These are phyloP conservation scores for Oeneis ivallda DNA, from an alignment of 2,888 invertebrate species.

Conservation along the genomic window DNA sequence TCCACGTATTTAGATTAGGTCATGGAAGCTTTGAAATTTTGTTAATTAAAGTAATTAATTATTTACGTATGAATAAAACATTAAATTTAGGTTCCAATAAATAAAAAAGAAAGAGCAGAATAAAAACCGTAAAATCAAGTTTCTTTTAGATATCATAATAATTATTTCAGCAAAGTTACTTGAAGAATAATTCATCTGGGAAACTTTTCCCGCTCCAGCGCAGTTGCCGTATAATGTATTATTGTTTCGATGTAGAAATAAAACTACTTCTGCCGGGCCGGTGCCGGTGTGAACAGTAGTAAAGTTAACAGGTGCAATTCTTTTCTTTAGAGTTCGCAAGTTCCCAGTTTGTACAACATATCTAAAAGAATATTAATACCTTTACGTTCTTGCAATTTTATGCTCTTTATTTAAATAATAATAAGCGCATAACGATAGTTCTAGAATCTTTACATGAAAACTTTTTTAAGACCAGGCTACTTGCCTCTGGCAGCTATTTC, in stretches of 20 bases:
- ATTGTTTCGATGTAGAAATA: constrained; percentile 26
- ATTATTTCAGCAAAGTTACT: constrained; percentile 3
- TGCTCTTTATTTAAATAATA: background rate
- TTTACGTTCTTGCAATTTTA: background rate
- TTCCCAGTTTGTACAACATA: constrained; percentile 5
- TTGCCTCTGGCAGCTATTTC: background rate
- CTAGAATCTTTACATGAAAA: background rate
- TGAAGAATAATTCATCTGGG: constrained; percentile 10
- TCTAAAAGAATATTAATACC: constrained; percentile 10
- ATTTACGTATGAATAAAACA: too few species aligned
- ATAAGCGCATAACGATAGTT: background rate
- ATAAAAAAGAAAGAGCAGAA: background rate
- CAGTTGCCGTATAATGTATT: constrained; percentile 15
- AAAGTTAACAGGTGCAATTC: constrained; percentile 9
- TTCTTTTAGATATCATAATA: constrained; percentile 4
- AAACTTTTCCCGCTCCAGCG: constrained; percentile 14
- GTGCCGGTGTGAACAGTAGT: constrained; percentile 4
- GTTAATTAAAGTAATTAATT: too few species aligned
- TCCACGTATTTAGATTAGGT: background rate
- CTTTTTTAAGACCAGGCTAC: background rate
- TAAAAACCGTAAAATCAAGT: background rate
- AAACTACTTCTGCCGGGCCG: constrained; percentile 1
- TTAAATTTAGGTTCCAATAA: too few species aligned
- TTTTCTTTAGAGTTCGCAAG: background rate
- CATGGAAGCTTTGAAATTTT: background rate